phyloP scores from a whole-genome alignment of 2,797 vertebrate genomes.

The Oreochromis mossambicus region DNA sequence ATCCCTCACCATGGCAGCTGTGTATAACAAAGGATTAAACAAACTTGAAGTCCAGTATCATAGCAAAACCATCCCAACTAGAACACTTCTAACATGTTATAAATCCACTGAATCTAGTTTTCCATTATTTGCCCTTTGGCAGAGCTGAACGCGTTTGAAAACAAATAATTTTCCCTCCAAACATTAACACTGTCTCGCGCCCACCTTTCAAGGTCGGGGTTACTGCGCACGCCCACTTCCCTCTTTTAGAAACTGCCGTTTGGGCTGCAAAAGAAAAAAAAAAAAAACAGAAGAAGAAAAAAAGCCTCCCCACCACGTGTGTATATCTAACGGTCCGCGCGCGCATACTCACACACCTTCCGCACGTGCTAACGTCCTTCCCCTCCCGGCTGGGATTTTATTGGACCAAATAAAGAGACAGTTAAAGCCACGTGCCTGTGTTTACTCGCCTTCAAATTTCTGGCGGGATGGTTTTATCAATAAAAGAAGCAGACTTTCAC shows the following conservation, averaged over 20 bases:
- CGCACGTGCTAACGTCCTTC: constrained; percentile 13
- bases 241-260: neutral
- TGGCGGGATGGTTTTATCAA: constrained; percentile 59
- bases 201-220: constrained; percentile 6
- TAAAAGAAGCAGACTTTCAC: neutral
- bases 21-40: neutral
- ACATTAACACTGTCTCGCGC: neutral
- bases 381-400: constrained; percentile 22
- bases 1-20: neutral
- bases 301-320: neutral
- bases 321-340: constrained; percentile 16
- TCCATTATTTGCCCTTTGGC: neutral
- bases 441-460: constrained; percentile 74
- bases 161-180: neutral
- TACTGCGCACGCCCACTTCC: neutral
- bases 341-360: neutral
- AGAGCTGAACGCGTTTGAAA: neutral
- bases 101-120: neutral
- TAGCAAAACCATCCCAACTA: neutral
- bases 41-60: neutral
- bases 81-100: neutral
- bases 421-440: constrained; percentile 59
- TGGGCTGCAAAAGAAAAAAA: neutral
- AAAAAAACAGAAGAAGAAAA: neutral
- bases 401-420: constrained; percentile 60